Percentiles rank a stretch among this genome's conserved stretches.
phyloP scores from a whole-genome alignment of 2,113 vertebrate genomes.

The Chaetodon trifascialis region DNA sequence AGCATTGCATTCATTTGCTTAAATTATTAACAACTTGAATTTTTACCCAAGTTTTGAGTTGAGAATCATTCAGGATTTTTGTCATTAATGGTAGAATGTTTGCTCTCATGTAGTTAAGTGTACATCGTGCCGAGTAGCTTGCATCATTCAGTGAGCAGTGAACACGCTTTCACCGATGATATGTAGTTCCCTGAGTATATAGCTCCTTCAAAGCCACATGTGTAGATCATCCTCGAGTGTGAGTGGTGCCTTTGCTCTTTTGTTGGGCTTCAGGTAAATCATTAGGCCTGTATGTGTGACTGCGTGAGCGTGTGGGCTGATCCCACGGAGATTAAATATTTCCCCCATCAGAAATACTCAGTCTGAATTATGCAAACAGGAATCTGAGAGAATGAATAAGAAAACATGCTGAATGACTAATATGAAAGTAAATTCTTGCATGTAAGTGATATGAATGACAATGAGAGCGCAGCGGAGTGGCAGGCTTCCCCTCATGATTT shows the following conservation, averaged over 20 bases:
- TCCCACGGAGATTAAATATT: slow-evolving; percentile 30
- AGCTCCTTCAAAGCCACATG: not conserved
- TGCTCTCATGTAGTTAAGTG: not conserved
- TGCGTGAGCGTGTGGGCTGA: slow-evolving; percentile 28
- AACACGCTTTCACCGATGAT: not conserved
- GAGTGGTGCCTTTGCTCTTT: slow-evolving; percentile 1
- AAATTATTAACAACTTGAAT: not conserved
- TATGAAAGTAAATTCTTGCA: not conserved
- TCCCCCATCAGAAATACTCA: slow-evolving; percentile 35
- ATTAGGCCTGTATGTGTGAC: slow-evolving; percentile 13
- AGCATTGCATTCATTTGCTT: not conserved
- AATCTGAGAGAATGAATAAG: slow-evolving; percentile 28
- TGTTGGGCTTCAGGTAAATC: slow-evolving; percentile 21
- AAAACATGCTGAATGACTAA: slow-evolving; percentile 26
- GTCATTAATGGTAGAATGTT: not conserved
- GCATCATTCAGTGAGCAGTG: not conserved
- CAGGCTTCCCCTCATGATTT: not conserved
- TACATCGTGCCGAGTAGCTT: not conserved
- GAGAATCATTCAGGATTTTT: not conserved
- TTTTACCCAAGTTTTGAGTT: not conserved
- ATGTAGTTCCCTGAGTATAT: not conserved
- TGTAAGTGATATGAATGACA: slow-evolving; percentile 26
- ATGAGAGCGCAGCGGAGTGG: slow-evolving; percentile 7
- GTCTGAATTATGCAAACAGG: slow-evolving; percentile 43
- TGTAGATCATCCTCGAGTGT: not conserved